Evolutionary conservation across 64 coral and sea anemone genomes (phyloP).

Genomic region (Montipora cactus): DNA sequence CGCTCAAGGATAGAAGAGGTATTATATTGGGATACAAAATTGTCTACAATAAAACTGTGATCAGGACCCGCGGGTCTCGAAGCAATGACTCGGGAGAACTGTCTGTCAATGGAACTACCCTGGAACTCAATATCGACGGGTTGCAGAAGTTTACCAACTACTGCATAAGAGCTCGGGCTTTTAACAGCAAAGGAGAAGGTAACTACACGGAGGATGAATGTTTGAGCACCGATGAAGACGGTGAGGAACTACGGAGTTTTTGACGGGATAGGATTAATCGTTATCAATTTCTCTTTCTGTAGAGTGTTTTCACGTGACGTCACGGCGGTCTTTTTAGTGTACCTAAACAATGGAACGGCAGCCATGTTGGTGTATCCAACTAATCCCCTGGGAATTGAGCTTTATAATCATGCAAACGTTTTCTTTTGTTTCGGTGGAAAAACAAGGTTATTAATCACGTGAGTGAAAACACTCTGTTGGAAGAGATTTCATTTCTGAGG

Average conservation of each 20-base stretch:
- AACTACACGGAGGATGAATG: not conserved
- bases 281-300: too few species aligned
- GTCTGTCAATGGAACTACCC: not conserved
- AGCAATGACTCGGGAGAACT: not conserved
- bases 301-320: too few species aligned
- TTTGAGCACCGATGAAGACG: conserved; percentile 22
- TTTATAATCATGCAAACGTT: too few species aligned
- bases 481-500: too few species aligned
- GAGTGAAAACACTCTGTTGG: too few species aligned
- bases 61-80: not conserved
- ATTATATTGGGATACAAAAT: conserved; percentile 47
- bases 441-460: too few species aligned
- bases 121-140: not conserved
- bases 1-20: conserved; percentile 21
- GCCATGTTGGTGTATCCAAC: too few species aligned
- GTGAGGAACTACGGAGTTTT: not conserved
- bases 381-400: too few species aligned
- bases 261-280: too few species aligned
- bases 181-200: conserved; percentile 9
- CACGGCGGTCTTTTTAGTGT: too few species aligned
- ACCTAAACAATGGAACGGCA: too few species aligned
- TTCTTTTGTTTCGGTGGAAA: too few species aligned
- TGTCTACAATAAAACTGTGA: not conserved
- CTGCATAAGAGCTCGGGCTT: conserved; percentile 6
- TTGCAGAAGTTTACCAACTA: conserved; percentile 39